A percentile compares a stretch with the other conserved stretches of the same genome.
These are phyloP conservation scores for Drosophila sulfurigaster DNA, from an alignment of 1,140 invertebrate genomes.

Conservation along the genomic window DNA sequence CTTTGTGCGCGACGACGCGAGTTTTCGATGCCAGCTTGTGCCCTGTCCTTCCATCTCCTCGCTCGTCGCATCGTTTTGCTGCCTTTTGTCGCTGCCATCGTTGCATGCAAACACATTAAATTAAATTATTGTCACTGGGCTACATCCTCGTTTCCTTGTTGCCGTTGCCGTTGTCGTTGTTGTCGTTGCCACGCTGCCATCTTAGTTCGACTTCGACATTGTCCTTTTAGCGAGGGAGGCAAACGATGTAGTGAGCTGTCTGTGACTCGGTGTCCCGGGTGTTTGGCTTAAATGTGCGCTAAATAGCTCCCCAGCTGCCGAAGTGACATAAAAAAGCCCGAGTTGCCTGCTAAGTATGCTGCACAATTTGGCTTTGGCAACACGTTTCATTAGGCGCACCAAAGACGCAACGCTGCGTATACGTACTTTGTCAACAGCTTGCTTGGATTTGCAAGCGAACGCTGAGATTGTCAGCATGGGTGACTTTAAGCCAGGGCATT, in stretches of 20 bases:
- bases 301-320: conserved; percentile 59
- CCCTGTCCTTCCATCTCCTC: background rate
- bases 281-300: conserved; percentile 51
- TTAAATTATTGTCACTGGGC: conserved; percentile 78
- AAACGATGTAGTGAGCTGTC: background rate
- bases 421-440: conserved; percentile 28
- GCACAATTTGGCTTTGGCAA: conserved; percentile 52
- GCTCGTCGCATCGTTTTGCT: conserved; percentile 31
- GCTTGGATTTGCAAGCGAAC: background rate
- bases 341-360: conserved; percentile 46
- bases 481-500: background rate
- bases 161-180: background rate
- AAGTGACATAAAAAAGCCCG: conserved; percentile 36
- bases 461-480: background rate
- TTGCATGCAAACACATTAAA: conserved; percentile 83
- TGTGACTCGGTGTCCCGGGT: no score
- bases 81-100: conserved; percentile 46
- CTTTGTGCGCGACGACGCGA: conserved; percentile 50
- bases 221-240: background rate
- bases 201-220: conserved; percentile 63
- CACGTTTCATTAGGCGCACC: conserved; percentile 74
- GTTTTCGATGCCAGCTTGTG: conserved; percentile 37
- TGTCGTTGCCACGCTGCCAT: conserved; percentile 24
- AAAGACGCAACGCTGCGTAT: conserved; percentile 38
- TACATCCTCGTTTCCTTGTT: conserved; percentile 42